phyloP scores from a whole-genome alignment of 2,888 invertebrate genomes.

The Thyatira batis region DNA sequence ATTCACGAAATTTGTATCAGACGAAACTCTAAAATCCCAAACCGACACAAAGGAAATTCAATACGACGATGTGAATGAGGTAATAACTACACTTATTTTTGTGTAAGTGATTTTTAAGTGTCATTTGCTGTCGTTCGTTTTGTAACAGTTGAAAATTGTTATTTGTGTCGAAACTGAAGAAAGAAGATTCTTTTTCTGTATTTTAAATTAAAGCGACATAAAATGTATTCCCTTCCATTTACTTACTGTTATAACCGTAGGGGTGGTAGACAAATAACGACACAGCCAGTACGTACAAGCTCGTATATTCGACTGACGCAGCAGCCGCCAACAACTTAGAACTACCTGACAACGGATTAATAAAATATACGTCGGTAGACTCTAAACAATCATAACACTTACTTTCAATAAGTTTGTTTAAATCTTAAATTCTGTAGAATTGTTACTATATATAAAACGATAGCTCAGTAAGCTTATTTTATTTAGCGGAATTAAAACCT shows the following conservation, averaged over 20 bases:
- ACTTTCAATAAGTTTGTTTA: too few species aligned
- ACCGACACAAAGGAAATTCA: conserved; percentile 12
- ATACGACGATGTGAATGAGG: conserved; percentile 3
- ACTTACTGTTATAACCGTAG: too few species aligned
- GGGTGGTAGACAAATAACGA: too few species aligned
- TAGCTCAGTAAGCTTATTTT: neutral
- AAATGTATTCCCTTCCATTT: neutral
- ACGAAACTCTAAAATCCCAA: neutral
- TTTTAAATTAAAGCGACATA: neutral
- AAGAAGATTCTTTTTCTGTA: neutral
- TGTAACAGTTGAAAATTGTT: neutral
- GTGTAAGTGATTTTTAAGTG: neutral
- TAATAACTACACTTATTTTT: neutral
- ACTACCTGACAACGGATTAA: too few species aligned
- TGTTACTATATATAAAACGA: too few species aligned
- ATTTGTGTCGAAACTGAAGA: neutral
- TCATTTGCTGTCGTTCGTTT: neutral
- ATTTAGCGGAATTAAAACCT: neutral
- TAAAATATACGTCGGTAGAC: too few species aligned
- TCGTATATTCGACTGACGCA: too few species aligned
- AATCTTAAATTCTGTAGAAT: too few species aligned
- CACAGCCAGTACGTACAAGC: too few species aligned
- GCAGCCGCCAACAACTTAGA: too few species aligned
- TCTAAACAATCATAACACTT: too few species aligned
- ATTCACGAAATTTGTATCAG: neutral